Percentiles rank a stretch among this genome's conserved stretches.
phyloP scores from a whole-genome alignment of 2,113 vertebrate genomes.

The Channa maculata region DNA sequence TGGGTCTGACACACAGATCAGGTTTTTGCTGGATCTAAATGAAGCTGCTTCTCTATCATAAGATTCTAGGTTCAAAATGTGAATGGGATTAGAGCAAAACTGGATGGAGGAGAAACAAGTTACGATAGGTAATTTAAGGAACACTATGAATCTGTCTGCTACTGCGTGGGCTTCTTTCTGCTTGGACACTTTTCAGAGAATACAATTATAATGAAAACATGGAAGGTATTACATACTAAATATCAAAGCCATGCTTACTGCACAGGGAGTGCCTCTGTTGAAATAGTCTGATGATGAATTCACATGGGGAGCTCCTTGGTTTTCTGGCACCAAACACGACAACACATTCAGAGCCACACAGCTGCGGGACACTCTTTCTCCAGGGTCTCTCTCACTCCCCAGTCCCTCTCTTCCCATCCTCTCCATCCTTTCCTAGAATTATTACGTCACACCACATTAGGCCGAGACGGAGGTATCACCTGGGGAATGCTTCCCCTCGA shows the following conservation, averaged over 20 bases:
- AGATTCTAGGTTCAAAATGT: conserved; percentile 16
- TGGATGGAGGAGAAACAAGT: conserved; percentile 7
- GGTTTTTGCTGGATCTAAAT: conserved; percentile 48
- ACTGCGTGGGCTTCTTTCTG: conserved; percentile 1
- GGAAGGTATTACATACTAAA: background rate
- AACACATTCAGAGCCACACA: conserved; percentile 59
- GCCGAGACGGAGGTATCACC: conserved; percentile 64
- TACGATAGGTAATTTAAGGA: conserved; percentile 4
- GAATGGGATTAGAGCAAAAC: conserved; percentile 43
- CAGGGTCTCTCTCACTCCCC: conserved; percentile 28
- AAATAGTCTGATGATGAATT: conserved; percentile 57
- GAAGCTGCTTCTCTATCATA: conserved; percentile 31
- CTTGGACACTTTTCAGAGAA: background rate
- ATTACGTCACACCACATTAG: conserved; percentile 71
- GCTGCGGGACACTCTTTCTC: conserved; percentile 62
- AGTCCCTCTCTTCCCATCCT: conserved; percentile 37
- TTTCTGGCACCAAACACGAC: conserved; percentile 63
- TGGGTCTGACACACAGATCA: conserved; percentile 32
- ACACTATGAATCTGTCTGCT: background rate
- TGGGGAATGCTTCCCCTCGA: conserved; percentile 38
- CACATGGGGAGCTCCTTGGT: conserved; percentile 42
- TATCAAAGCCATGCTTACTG: conserved; percentile 29
- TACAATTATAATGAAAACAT: background rate
- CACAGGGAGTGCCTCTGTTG: conserved; percentile 40
- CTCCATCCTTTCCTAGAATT: conserved; percentile 64